A percentile compares a stretch with the other conserved stretches of the same genome.
Conservation (phyloP, 2,797 vertebrate genomes). For the Carapus acus region DNA sequence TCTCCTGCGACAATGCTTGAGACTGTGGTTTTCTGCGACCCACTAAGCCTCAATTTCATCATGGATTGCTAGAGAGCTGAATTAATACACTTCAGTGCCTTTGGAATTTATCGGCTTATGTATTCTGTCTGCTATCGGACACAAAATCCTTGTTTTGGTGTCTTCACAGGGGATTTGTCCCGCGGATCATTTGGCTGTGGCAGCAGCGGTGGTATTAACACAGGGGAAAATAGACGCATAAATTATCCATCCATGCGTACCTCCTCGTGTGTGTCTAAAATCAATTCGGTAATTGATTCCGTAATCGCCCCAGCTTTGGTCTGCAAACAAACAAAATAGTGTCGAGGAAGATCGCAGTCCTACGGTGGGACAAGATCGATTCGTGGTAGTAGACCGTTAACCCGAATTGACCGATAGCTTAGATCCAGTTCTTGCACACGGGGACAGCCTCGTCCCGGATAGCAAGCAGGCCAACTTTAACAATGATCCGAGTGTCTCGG, state of each 20-base stretch:
- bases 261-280: slow-evolving; percentile 12
- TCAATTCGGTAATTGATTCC: slow-evolving; percentile 50
- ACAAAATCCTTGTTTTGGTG: slow-evolving; percentile 62
- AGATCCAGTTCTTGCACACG: slow-evolving; percentile 6
- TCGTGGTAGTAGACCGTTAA: too few relatives aligned
- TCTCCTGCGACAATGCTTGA: slow-evolving; percentile 26
- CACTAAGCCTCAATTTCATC: slow-evolving; percentile 47
- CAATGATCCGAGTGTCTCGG: slow-evolving; percentile 25
- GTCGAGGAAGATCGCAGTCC: slow-evolving; percentile 3
- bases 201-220: slow-evolving; percentile 34
- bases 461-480: slow-evolving; percentile 28
- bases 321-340: slow-evolving; percentile 12
- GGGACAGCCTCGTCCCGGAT: slow-evolving; percentile 23
- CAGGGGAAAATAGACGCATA: slow-evolving; percentile 31
- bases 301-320: slow-evolving; percentile 10
- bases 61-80: slow-evolving; percentile 48
- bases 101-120: slow-evolving; percentile 64
- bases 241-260: slow-evolving; percentile 31
- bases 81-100: slow-evolving; percentile 63
- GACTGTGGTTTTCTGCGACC: slow-evolving; percentile 33
- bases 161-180: slow-evolving; percentile 56
- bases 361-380: too few relatives aligned
- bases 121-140: slow-evolving; percentile 42
- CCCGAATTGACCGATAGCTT: slow-evolving; percentile 3
- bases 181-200: slow-evolving; percentile 51